Evolutionary conservation across 2,113 vertebrate species (phyloP).

Genomic region (Nothocercus nigrocapillus): DNA sequence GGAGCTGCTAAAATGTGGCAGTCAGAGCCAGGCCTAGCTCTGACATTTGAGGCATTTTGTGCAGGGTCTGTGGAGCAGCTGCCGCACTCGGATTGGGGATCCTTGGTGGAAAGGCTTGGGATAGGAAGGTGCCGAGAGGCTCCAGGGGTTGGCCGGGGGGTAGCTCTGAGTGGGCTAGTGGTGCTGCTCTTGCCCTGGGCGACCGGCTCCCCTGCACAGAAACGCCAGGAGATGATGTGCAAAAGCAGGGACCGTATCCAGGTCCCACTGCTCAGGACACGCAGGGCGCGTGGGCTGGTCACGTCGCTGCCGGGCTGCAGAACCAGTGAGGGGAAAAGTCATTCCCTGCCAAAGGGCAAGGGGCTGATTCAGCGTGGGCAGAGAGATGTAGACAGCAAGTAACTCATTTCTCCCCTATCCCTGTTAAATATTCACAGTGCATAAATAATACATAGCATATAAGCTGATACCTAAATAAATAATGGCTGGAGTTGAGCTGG

Average conservation of each 20-base stretch:
- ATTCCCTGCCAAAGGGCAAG: neutral
- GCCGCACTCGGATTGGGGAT: fast-evolving
- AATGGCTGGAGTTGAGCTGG: neutral
- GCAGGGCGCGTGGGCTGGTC: neutral
- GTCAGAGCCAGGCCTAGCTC: neutral
- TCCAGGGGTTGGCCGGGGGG: fast-evolving
- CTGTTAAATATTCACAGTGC: slow-evolving; percentile 64
- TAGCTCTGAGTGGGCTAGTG: neutral
- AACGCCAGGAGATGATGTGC: neutral
- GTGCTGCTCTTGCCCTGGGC: neutral
- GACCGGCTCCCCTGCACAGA: neutral
- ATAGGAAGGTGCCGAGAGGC: neutral
- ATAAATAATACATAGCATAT: slow-evolving; percentile 55
- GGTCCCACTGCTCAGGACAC: fast-evolving
- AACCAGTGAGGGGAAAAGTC: neutral
- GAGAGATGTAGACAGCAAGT: slow-evolving; percentile 28
- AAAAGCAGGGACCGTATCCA: neutral
- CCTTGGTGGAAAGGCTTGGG: neutral
- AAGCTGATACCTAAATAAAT: neutral
- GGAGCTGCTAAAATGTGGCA: neutral
- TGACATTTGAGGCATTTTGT: neutral
- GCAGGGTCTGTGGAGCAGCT: fast-evolving
- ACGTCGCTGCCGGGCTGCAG: neutral
- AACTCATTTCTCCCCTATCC: slow-evolving; percentile 48
- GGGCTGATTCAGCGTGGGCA: neutral